These are phyloP conservation scores for Triplophysa yarkandensis DNA, from an alignment of 2,797 vertebrate species.

Conservation along the genomic window DNA sequence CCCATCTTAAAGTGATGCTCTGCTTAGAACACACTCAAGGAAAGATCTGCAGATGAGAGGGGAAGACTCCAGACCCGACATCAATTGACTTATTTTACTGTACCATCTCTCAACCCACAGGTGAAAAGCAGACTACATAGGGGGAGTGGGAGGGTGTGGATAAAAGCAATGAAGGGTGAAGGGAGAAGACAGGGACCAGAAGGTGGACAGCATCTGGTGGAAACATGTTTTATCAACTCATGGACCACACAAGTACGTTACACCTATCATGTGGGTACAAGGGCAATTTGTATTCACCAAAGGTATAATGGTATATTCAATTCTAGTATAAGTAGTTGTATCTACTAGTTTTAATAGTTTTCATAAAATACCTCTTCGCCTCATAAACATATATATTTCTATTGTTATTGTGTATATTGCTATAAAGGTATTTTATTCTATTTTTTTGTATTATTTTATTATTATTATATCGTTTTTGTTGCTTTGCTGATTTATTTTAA, in stretches of 20 bases:
- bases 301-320: too few species aligned
- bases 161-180: constrained; percentile 63
- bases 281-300: not conserved
- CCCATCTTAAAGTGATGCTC: constrained; percentile 22
- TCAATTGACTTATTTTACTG: constrained; percentile 55
- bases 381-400: too few species aligned
- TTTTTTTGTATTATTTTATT: too few species aligned
- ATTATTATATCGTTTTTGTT: too few species aligned
- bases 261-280: constrained; percentile 1
- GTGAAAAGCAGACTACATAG: constrained; percentile 58
- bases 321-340: too few species aligned
- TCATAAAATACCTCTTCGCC: too few species aligned
- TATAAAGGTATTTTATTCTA: too few species aligned
- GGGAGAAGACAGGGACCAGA: constrained; percentile 45
- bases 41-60: constrained; percentile 7
- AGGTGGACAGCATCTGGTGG: constrained; percentile 46
- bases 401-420: too few species aligned
- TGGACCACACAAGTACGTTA: constrained; percentile 31
- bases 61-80: constrained; percentile 38
- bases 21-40: constrained; percentile 30
- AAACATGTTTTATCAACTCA: constrained; percentile 40
- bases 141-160: constrained; percentile 58
- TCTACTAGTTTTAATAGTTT: too few species aligned
- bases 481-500: too few species aligned
- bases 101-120: constrained; percentile 62